Conservation (phyloP, 1,140 invertebrate genomes). For the Alviniconcha marisindica region DNA sequence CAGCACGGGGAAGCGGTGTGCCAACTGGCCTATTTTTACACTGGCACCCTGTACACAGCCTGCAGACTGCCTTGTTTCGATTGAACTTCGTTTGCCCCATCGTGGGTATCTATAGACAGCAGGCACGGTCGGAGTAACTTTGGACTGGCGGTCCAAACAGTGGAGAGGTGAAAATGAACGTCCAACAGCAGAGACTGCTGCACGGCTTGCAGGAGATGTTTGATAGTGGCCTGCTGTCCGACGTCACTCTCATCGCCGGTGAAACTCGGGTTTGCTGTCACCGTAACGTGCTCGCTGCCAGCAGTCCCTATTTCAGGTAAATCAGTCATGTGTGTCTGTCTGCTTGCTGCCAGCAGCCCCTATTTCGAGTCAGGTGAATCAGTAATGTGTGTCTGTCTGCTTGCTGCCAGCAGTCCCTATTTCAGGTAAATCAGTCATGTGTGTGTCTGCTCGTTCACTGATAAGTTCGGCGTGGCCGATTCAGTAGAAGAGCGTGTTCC, state of each 20-base stretch:
- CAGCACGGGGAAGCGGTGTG: too few relatives aligned
- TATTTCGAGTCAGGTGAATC: neutral
- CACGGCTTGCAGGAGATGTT: constrained; percentile 92
- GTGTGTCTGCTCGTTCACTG: too few relatives aligned
- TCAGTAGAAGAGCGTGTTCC: too few relatives aligned
- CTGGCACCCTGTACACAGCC: too few relatives aligned
- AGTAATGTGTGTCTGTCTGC: too few relatives aligned
- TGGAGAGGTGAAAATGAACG: constrained; percentile 33
- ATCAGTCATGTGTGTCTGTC: too few relatives aligned
- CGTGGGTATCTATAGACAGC: too few relatives aligned
- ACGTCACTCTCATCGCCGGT: constrained; percentile 59
- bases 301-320: constrained; percentile 82
- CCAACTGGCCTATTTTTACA: too few relatives aligned
- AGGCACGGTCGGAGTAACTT: too few relatives aligned
- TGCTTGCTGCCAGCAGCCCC: neutral
- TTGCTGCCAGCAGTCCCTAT: constrained; percentile 67
- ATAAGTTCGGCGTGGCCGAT: too few relatives aligned
- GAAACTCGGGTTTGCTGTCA: constrained; percentile 57
- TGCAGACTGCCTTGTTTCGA: too few relatives aligned
- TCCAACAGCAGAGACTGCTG: constrained; percentile 86
- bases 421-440: constrained; percentile 83
- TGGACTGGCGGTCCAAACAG: neutral
- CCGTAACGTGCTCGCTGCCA: constrained; percentile 64
- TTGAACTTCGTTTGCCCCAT: too few relatives aligned
- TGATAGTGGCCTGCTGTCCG: constrained; percentile 88